Conservation (phyloP, 2,113 vertebrate species). For the Merops nubicus region DNA sequence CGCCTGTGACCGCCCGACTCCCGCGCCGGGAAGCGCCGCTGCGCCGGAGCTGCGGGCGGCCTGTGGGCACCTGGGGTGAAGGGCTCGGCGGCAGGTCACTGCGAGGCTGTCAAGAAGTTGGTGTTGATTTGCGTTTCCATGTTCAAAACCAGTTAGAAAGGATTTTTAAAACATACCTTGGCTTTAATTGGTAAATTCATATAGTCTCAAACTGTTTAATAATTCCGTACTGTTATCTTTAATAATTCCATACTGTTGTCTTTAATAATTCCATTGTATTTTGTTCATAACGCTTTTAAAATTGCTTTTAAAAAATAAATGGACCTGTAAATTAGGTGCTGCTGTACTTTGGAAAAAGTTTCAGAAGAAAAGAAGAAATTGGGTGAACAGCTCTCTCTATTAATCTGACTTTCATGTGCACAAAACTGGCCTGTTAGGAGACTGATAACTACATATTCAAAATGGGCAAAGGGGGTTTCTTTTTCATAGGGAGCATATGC, state of each 20-base stretch:
- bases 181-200: neutral
- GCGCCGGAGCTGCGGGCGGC: too few species aligned
- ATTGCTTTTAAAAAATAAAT: neutral
- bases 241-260: neutral
- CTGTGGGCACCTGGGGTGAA: too few species aligned
- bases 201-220: too few species aligned
- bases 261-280: neutral
- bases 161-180: neutral
- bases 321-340: accelerated
- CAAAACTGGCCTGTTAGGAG: neutral
- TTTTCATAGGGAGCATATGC: neutral
- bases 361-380: neutral
- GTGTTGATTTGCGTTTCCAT: neutral
- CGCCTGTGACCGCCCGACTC: too few species aligned
- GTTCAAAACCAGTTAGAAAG: neutral
- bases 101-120: neutral
- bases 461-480: neutral
- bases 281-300: neutral
- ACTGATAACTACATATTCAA: neutral
- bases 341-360: neutral
- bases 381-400: neutral
- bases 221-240: neutral
- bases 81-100: too few species aligned
- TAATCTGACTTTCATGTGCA: neutral
- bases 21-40: too few species aligned